phyloP scores from a whole-genome alignment of 2,113 vertebrate species.

The Genyomyrus donnyi region DNA sequence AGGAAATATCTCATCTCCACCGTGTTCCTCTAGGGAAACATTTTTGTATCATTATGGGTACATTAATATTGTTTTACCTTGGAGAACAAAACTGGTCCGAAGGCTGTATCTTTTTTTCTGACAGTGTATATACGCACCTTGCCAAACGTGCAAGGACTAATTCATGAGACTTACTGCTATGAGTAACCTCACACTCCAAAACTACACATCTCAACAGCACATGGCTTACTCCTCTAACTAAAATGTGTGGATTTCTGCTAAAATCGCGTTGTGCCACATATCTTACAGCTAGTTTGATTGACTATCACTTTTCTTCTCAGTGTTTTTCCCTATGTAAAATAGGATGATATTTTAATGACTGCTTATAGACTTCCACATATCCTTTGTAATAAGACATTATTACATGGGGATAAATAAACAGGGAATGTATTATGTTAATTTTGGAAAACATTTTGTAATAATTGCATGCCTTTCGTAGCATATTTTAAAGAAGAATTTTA shows the following conservation, averaged over 20 bases:
- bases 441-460: constrained; percentile 48
- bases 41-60: neutral
- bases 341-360: constrained; percentile 62
- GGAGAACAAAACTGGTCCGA: neutral
- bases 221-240: neutral
- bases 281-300: constrained; percentile 48
- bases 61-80: neutral
- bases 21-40: neutral
- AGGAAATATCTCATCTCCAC: neutral
- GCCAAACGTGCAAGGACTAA: constrained; percentile 30
- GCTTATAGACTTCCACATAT: constrained; percentile 62
- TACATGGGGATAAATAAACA: constrained; percentile 60
- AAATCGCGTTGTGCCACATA: neutral
- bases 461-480: constrained; percentile 48
- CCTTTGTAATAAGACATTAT: constrained; percentile 67
- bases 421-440: constrained; percentile 59
- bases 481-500: constrained; percentile 61
- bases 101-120: neutral
- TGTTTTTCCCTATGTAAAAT: constrained; percentile 30
- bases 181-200: constrained; percentile 21
- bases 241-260: neutral
- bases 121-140: neutral
- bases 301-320: constrained; percentile 50
- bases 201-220: neutral
- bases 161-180: constrained; percentile 22